Evolutionary conservation across 1,140 invertebrate genomes (phyloP), one percentile per base, ranked within the genome.

Genomic region (Caenorhabditis latens): DNA sequence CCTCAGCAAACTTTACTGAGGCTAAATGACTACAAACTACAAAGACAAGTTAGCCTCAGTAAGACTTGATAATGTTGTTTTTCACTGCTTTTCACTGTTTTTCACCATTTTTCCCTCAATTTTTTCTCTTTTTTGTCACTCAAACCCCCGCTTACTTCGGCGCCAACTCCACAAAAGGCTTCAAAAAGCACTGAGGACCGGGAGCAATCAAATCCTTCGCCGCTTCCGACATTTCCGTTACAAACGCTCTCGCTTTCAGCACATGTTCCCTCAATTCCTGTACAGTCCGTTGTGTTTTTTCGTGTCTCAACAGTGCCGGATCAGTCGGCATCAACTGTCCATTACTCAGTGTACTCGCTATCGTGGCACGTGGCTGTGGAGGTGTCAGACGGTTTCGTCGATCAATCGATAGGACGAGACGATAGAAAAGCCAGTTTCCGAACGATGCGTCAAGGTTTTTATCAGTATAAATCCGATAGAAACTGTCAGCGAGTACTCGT

Each of bases 91-190:
- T 24, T 32, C 24, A 24, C 21, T 2, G 61, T 5, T 11, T 24
- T 40, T 65, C 11, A 1, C 24, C 32, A 14, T 65, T 42, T 65
- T 65, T 58, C 19, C 0, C 9, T 9, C 9, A 0, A 40, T 40
- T 43, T 14, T 71, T 71, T 48, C 1, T 46, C 2, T 1, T 3
- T 4, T 21, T 46, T 48, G 2, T 19, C 42, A n/a, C 4, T 8
- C 14, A 63, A 63, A 11, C 14, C 14, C 11, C 19, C 7, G 32
- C 71, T 8, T 24, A 79, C 71, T 79, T 79, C 21, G 71, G 71
- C 11, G 58, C 84, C 21, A 85, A 7, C 67, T 86, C 85, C 2
- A 55, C 71, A 82, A 84, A 87, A 2, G 86, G 86, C 14, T 87
- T 65, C 16, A 84, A 53, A 40, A 87, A 87, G 57, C 86, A 87